These are phyloP conservation scores for Drosophila recens DNA, from an alignment of 2,888 invertebrate species.

Conservation along the genomic window DNA sequence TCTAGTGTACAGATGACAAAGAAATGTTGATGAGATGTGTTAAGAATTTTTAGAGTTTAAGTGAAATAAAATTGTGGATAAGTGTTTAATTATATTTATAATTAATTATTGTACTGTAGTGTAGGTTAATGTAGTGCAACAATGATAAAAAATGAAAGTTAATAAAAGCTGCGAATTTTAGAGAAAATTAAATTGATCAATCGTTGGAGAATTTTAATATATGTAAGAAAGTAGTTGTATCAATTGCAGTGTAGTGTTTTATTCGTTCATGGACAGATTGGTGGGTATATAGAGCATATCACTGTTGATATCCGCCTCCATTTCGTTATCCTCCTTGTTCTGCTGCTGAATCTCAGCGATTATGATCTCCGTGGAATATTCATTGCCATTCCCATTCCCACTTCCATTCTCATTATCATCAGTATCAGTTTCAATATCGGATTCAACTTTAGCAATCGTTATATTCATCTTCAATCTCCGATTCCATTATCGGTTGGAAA, in stretches of 20 bases:
- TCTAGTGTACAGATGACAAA: no score
- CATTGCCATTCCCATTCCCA: neutral
- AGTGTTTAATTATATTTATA: neutral
- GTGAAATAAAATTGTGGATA: no score
- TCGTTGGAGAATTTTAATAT: no score
- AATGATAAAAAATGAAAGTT: no score
- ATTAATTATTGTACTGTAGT: neutral
- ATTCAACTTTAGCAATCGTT: neutral
- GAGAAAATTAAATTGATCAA: no score
- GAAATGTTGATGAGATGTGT: no score
- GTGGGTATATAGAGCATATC: conserved; percentile 20
- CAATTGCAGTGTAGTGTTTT: neutral
- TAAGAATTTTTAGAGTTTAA: no score
- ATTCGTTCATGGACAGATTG: neutral
- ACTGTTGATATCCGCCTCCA: conserved; percentile 12
- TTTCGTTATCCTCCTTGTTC: neutral
- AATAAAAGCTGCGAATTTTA: no score
- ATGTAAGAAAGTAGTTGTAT: no score
- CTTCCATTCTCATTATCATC: no score
- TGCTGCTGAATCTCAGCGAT: neutral
- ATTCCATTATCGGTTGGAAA: neutral
- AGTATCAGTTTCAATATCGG: neutral
- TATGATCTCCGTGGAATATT: neutral
- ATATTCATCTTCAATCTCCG: neutral
- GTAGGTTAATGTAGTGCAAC: neutral